Percentiles rank a stretch among this genome's conserved stretches.
phyloP scores from a whole-genome alignment of 2,113 vertebrate species.

The Bos taurus region ARS-UCD2.0 NC_037330.1:116106501-116107000 shows the following conservation, averaged over 20 bases:
- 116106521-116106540: constrained; percentile 54
- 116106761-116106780: fast-evolving
- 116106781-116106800: neutral
- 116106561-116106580: constrained; percentile 54
- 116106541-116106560: constrained; percentile 47
- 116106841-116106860: neutral
- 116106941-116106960: neutral
- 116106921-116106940: too few species aligned
- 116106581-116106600: neutral
- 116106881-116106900: neutral
- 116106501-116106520: neutral
- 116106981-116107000: neutral
- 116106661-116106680: neutral
- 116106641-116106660: neutral
- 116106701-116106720: fast-evolving
- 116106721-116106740: fast-evolving
- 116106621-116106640: neutral
- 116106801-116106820: neutral
- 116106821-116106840: neutral
- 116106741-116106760: fast-evolving
- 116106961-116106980: neutral
- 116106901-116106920: neutral
- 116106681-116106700: neutral
- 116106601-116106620: neutral
- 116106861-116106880: neutral